These are phyloP conservation scores for Corvus moneduloides DNA, from an alignment of 2,113 vertebrate genomes.

Conservation along the genomic window DNA sequence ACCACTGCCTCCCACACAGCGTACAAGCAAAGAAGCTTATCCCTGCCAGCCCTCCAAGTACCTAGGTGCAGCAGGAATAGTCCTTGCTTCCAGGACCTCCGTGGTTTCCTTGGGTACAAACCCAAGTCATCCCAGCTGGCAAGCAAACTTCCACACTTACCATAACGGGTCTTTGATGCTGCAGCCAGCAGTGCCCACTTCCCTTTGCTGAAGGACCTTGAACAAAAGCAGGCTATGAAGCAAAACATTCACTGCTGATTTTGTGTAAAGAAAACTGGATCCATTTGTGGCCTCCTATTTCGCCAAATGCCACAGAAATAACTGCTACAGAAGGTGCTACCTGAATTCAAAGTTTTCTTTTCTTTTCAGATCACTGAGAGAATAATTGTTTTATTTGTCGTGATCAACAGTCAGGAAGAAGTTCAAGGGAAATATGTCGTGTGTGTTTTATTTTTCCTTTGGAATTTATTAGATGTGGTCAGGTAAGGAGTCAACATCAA, in stretches of 20 bases:
- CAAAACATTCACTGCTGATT: background rate
- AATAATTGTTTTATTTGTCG: slow-evolving; percentile 84
- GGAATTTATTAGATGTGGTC: slow-evolving; percentile 88
- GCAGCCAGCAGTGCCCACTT: background rate
- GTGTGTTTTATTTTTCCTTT: slow-evolving; percentile 87
- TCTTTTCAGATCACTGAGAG: slow-evolving; percentile 85
- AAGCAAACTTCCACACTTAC: background rate
- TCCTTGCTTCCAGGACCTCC: background rate
- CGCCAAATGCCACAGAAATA: background rate
- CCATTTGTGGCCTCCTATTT: background rate
- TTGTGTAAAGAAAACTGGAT: background rate
- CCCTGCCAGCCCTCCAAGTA: background rate
- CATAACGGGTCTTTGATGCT: background rate
- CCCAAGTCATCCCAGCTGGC: background rate
- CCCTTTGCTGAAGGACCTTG: background rate
- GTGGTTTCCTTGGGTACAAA: background rate
- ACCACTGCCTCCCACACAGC: background rate
- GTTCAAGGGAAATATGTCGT: slow-evolving; percentile 87
- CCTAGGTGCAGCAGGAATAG: fast-evolving
- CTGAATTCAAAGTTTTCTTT: slow-evolving; percentile 8
- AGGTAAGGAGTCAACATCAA: slow-evolving; percentile 73
- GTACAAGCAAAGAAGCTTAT: background rate
- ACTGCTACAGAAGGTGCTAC: background rate
- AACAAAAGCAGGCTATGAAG: background rate
- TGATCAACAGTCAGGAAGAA: slow-evolving; percentile 88